Conservation (phyloP, 2,888 invertebrate genomes). For the Taenaris catops region DNA sequence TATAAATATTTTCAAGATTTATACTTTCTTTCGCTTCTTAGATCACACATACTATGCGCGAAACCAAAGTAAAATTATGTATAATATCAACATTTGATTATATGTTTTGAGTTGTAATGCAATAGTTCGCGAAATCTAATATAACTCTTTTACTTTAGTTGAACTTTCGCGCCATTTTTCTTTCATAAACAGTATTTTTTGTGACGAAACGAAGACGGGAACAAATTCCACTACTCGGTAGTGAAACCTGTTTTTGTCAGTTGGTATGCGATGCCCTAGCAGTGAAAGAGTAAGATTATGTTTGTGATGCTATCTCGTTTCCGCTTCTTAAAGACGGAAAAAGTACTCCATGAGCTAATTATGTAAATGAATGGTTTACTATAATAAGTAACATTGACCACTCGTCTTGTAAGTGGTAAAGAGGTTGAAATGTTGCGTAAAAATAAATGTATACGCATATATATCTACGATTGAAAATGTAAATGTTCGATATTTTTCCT, state of each 20-base stretch:
- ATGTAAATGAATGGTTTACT: slow-evolving; percentile 12
- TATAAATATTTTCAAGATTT: too few species aligned
- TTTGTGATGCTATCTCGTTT: slow-evolving; percentile 35
- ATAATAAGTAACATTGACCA: slow-evolving; percentile 9
- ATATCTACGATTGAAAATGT: too few species aligned
- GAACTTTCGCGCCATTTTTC: slow-evolving; percentile 50
- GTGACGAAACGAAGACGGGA: slow-evolving; percentile 22
- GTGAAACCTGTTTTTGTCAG: slow-evolving; percentile 67
- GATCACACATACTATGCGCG: too few species aligned
- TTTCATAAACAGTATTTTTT: slow-evolving; percentile 28
- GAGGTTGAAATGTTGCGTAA: background rate
- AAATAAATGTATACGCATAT: too few species aligned
- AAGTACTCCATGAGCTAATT: slow-evolving; percentile 10
- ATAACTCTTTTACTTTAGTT: too few species aligned
- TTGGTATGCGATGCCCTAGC: slow-evolving; percentile 54
- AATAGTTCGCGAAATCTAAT: too few species aligned
- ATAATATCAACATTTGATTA: too few species aligned
- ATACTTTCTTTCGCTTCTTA: too few species aligned
- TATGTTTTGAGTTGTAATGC: too few species aligned
- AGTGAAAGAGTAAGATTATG: slow-evolving; percentile 31
- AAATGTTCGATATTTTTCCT: too few species aligned
- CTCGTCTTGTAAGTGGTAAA: slow-evolving; percentile 4
- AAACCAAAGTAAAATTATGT: too few species aligned
- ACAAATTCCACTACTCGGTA: slow-evolving; percentile 66
- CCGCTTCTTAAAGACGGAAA: slow-evolving; percentile 25